Percentiles rank a stretch among this genome's conserved stretches.
Conservation (phyloP, 2,888 invertebrate species). For the Mantis religiosa region DNA sequence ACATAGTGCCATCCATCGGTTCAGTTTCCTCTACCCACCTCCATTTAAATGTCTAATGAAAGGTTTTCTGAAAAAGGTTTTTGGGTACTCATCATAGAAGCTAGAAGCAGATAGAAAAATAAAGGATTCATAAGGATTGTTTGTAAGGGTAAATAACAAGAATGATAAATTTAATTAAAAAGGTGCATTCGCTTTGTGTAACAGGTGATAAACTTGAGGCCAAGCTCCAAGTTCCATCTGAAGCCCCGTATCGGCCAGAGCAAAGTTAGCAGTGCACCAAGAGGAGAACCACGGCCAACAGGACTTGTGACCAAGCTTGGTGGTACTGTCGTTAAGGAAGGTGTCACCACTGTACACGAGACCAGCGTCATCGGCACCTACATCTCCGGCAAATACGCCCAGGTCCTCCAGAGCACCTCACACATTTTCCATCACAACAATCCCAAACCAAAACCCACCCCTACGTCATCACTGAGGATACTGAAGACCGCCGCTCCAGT, state of each 20-base stretch:
- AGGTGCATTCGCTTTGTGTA: too few relatives aligned
- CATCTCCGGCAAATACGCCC: constrained; percentile 84
- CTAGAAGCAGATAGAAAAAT: too few relatives aligned
- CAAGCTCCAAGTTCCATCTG: constrained; percentile 56
- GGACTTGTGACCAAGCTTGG: constrained; percentile 80
- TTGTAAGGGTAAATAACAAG: too few relatives aligned
- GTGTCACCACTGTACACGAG: constrained; percentile 78
- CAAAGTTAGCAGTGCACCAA: constrained; percentile 25
- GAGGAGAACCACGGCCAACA: constrained; percentile 63
- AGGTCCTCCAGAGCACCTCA: constrained; percentile 78
- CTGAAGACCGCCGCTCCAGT: constrained; percentile 72
- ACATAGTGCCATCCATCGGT: too few relatives aligned
- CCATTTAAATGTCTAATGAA: too few relatives aligned
- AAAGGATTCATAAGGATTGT: too few relatives aligned
- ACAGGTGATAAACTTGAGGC: constrained; percentile 64
- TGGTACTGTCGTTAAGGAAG: constrained; percentile 78
- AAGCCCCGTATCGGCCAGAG: constrained; percentile 48
- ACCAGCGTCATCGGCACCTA: constrained; percentile 86
- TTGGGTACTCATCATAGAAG: too few relatives aligned
- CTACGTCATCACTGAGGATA: constrained; percentile 51
- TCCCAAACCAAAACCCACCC: constrained; percentile 57
- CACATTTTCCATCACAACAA: constrained; percentile 50
- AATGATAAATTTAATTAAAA: too few relatives aligned
- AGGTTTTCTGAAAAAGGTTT: too few relatives aligned
- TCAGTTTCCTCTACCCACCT: too few relatives aligned